Percentiles rank a stretch among this genome's conserved stretches.
Conservation (phyloP, 2,113 vertebrate species). For the Psophia crepitans region DNA sequence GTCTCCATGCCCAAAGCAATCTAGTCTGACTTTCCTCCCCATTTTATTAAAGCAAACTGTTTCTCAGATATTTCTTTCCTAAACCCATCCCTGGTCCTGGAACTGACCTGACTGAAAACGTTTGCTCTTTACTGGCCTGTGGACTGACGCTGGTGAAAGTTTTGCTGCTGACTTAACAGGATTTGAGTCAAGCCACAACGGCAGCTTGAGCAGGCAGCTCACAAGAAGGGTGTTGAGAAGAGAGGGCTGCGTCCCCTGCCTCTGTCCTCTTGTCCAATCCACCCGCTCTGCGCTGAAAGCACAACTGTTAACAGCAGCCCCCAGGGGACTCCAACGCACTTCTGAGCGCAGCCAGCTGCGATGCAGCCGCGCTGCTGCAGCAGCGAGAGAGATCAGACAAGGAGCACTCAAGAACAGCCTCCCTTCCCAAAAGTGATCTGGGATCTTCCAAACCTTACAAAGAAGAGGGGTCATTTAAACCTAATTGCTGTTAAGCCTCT, state of each 20-base stretch:
- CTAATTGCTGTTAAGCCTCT: not conserved
- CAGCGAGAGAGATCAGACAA: not conserved
- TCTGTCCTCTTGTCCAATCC: not conserved
- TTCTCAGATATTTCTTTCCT: not conserved
- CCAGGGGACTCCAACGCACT: slow-evolving; percentile 45
- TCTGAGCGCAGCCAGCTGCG: not conserved
- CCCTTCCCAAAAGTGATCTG: not conserved
- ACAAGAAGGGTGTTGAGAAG: not conserved
- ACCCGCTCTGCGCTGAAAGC: not conserved
- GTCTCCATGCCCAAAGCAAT: slow-evolving; percentile 59
- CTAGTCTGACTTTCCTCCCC: not conserved
- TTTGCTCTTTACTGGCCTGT: not conserved
- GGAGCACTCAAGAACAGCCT: not conserved
- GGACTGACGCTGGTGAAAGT: slow-evolving; percentile 3
- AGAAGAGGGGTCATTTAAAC: not conserved
- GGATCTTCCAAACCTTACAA: not conserved
- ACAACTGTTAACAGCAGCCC: slow-evolving; percentile 24
- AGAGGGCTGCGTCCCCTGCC: not conserved
- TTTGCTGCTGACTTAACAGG: not conserved
- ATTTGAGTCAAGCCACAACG: not conserved
- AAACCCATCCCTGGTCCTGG: not conserved
- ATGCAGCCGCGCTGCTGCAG: not conserved
- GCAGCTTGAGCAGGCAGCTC: not conserved
- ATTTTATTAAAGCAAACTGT: not conserved
- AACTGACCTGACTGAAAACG: not conserved